These are phyloP conservation scores for Todiramphus chloris DNA, from an alignment of 2,113 vertebrate genomes.

Conservation along the genomic window DNA sequence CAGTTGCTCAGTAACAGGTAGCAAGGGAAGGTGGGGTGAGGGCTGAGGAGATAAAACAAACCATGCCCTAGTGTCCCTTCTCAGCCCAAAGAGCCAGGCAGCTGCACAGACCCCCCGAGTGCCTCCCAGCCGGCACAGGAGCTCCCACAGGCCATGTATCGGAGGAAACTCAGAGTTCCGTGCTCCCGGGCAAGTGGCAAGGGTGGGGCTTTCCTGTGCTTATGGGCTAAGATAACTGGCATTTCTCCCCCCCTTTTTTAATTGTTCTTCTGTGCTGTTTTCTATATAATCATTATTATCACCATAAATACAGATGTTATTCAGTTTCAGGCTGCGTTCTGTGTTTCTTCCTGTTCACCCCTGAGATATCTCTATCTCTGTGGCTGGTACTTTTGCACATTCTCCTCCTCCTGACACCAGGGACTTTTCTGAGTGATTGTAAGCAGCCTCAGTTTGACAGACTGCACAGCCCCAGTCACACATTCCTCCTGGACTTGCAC, in stretches of 20 bases:
- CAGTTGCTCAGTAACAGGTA: slow-evolving; percentile 46
- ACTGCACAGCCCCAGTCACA: slow-evolving; percentile 34
- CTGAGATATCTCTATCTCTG: not conserved
- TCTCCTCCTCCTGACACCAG: not conserved
- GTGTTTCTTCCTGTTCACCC: slow-evolving; percentile 35
- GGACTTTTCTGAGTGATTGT: slow-evolving; percentile 15
- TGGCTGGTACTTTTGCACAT: not conserved
- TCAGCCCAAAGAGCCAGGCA: not conserved
- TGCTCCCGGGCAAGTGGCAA: slow-evolving; percentile 35
- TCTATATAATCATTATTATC: slow-evolving; percentile 46
- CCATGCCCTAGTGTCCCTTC: not conserved
- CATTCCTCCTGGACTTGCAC: slow-evolving; percentile 24
- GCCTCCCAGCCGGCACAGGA: not conserved
- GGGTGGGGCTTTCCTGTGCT: slow-evolving; percentile 55
- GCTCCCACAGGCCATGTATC: not conserved
- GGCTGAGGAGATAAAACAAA: not conserved
- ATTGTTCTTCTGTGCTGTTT: slow-evolving; percentile 43
- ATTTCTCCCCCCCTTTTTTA: slow-evolving; percentile 16
- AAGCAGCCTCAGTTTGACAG: slow-evolving; percentile 29
- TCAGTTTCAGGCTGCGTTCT: not conserved
- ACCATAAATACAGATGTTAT: slow-evolving; percentile 49
- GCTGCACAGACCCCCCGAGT: fast-evolving
- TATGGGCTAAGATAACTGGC: slow-evolving; percentile 28
- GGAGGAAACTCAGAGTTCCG: not conserved
- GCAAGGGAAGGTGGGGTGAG: not conserved